Base-by-base conservation (phyloP, 2,888 invertebrate species). In the Xestoiulus laeticollis region DNA sequence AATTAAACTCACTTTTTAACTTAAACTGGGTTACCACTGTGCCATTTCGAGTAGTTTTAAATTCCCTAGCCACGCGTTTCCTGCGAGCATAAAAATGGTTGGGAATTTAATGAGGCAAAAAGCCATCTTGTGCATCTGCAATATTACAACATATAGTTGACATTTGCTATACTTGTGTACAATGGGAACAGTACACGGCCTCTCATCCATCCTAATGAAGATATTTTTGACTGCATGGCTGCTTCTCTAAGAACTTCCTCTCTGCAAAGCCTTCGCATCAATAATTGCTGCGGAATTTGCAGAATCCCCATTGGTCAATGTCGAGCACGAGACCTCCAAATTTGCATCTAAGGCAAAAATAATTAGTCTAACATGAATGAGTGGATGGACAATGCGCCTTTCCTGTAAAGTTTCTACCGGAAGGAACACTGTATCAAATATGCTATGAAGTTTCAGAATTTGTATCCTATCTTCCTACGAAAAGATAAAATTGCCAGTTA, bases 171-270 rank as follows among this genome's bases (percentile, higher is more conserved):
- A 26, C 4, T 5, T 8, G 68, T 8, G 68, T 26, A 22, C 68
- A 68, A 68, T 22, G 2, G 22, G 8, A 59, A 59, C n/a, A 59
- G 59, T 4, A n/a, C 19, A n/a, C n/a, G 68, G 68, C 68, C n/a
- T 68, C 68, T 68, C 68, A 68, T 68, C 68, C 68, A 68, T 68
- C 68, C 68, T 68, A 68, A 68, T 68, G 68, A 68, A 68, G 68
- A 68, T 26, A 68, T 22, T 26, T 26, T 22, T 22, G 68, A 10
- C 10, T 26, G 68, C 68, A 68, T 68, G 68, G 68, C 68, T 68
- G 68, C 68, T 8, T n/a, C 22, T 22, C 68, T 68, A 68, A 68
- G 68, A 68, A 22, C 68, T 68, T 68, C 68, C 68, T 68, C 10
- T 68, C 26, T 22, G 22, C 68, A 26, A n/a, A 68, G 12, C 68